phyloP scores from a whole-genome alignment of 2,797 vertebrate species.

The Chaetophractus vellerosus region DNA sequence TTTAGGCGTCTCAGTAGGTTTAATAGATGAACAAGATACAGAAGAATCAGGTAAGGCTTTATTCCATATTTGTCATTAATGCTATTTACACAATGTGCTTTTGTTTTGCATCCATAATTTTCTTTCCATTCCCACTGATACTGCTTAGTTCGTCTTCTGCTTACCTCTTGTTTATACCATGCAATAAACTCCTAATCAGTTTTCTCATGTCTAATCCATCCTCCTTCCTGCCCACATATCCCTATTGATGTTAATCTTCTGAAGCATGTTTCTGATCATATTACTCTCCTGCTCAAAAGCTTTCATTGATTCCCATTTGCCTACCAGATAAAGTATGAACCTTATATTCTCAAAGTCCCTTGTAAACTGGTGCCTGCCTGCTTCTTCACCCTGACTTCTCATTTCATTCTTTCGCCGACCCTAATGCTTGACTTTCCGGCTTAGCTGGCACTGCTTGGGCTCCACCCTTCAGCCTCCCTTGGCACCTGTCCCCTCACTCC shows the following conservation, averaged over 20 bases:
- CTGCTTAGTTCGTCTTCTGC: neutral
- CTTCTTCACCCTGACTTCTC: neutral
- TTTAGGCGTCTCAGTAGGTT: constrained; percentile 95
- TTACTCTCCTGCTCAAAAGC: neutral
- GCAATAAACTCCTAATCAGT: neutral
- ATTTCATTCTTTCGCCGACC: neutral
- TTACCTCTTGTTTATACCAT: neutral
- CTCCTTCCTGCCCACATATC: neutral
- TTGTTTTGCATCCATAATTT: constrained; percentile 40
- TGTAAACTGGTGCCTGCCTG: neutral
- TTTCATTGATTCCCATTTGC: neutral
- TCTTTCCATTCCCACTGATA: constrained; percentile 3
- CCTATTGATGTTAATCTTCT: neutral
- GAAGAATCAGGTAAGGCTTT: constrained; percentile 96
- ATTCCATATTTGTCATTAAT: constrained; percentile 50
- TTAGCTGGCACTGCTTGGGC: neutral
- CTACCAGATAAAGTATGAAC: neutral
- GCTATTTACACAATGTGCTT: neutral
- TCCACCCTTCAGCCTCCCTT: neutral
- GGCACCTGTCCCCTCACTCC: too few species aligned
- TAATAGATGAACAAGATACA: constrained; percentile 96
- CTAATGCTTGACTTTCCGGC: neutral
- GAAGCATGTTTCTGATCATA: neutral
- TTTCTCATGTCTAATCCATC: neutral
- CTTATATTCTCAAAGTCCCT: neutral